phyloP scores from a whole-genome alignment of 2,113 vertebrate genomes.

The Calonectris borealis region DNA sequence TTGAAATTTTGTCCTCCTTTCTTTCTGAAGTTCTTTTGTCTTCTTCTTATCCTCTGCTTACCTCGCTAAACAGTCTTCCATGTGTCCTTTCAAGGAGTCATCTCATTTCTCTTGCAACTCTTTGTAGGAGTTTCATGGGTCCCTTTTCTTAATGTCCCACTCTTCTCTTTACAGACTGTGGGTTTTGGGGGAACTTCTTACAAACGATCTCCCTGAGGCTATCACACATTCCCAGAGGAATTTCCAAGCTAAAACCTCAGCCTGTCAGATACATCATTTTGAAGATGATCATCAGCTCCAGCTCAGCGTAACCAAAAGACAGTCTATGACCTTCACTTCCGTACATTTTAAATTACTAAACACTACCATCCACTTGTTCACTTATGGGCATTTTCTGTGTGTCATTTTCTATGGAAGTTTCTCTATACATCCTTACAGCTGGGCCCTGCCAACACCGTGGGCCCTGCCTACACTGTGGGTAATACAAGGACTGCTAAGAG shows the following conservation, averaged over 20 bases:
- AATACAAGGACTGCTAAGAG: background rate
- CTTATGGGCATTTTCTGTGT: background rate
- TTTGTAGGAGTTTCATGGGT: background rate
- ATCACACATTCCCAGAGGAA: background rate
- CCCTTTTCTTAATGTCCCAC: background rate
- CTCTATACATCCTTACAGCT: background rate
- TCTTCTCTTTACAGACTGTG: background rate
- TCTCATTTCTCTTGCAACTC: background rate
- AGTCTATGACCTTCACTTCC: background rate
- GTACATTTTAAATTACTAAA: background rate
- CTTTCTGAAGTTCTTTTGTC: background rate
- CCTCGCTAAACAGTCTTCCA: background rate
- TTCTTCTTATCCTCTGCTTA: background rate
- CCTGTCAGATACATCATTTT: background rate
- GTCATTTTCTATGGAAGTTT: background rate
- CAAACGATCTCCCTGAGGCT: background rate
- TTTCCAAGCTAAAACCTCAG: background rate
- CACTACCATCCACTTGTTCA: background rate
- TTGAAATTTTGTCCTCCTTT: background rate
- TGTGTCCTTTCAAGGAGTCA: background rate
- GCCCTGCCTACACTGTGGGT: background rate
- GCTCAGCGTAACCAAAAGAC: background rate
- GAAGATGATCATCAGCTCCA: background rate
- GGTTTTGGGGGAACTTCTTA: background rate
- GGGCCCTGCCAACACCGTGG: background rate